Base-by-base conservation (phyloP, 37 sponge, comb jelly and placozoan genomes). In the Diacarnus erythraeanus region DNA sequence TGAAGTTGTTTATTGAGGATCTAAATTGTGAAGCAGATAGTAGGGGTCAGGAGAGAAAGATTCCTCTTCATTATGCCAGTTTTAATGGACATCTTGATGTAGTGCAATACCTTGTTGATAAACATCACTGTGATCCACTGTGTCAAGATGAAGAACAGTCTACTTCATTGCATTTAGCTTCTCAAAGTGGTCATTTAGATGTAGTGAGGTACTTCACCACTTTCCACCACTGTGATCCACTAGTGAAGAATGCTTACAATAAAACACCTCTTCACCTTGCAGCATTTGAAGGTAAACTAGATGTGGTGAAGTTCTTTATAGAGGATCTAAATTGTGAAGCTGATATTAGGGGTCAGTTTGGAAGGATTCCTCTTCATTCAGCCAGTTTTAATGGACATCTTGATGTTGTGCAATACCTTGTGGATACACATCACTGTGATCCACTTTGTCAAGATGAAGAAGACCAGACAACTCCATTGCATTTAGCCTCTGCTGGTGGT, bases 161-260 rank as follows among this genome's bases (percentile, higher is more conserved):
- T n/a, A 77, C 78, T 22, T 65, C 78, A 29, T 43, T 77, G 25
- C 65, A 77, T 42, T 41, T 63, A 0, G 66, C 78, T 39, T 77
- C 65, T 43, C 65, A 77, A 41, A 40, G 29, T 29, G 78, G 78
- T 25, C 78, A 64, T 39, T 41, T 77, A 12, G 65, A 77, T 38
- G 1, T 64, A 8, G 65, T 77, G 3, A 40, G 40, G 42, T 30
- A 40, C 35, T 38, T 77, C 26, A n/a, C 10, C 66, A n/a, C n/a
- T n/a, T 20, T 15, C 20, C 20, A 22, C 66, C 20, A 27, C 26
- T n/a, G 26, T 25, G 18, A 27, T 23, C 20, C 29, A 10, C 20
- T 10, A 12, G 29, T 64, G 18, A 64, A n/a, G 27, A 64, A n/a
- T 10, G 66, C 18, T 10, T n/a, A 64, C 26, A 30, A 30, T 27